These are phyloP conservation scores for Coremacera marginata DNA, from an alignment of 2,888 invertebrate species.

Conservation along the genomic window DNA sequence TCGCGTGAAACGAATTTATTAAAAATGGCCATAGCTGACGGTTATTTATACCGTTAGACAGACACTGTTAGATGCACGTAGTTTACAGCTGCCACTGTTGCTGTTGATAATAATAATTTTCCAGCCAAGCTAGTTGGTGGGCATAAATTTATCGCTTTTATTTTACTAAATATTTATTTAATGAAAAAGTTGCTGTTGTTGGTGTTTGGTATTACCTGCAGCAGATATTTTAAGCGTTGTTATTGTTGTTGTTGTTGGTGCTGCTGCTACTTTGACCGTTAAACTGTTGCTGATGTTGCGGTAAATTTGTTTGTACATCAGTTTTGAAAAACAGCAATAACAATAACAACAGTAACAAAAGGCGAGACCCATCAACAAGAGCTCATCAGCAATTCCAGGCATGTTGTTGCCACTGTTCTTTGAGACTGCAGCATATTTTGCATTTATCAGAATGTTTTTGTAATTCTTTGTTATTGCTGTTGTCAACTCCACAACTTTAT, in stretches of 20 bases:
- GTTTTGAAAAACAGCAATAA: conserved; percentile 8
- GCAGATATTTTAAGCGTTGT: conserved; percentile 4
- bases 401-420: conserved; percentile 3
- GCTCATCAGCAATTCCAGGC: background rate
- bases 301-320: conserved; percentile 34
- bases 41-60: background rate
- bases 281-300: conserved; percentile 47
- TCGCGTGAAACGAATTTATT: conserved; percentile 35
- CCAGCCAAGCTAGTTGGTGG: background rate
- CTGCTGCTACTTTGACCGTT: conserved; percentile 52
- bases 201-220: background rate
- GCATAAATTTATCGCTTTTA: background rate
- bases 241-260: conserved; percentile 39
- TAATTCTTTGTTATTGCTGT: background rate
- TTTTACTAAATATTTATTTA: background rate
- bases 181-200: background rate
- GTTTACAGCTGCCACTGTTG: conserved; percentile 5
- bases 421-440: background rate
- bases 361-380: background rate
- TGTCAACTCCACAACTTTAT: background rate
- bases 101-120: conserved; percentile 25
- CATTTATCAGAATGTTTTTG: background rate
- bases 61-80: background rate
- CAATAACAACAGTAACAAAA: background rate
- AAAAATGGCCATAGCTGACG: background rate